Evolutionary conservation across 2,113 vertebrate species (phyloP).

Genomic region (Pseudois nayaur): DNA sequence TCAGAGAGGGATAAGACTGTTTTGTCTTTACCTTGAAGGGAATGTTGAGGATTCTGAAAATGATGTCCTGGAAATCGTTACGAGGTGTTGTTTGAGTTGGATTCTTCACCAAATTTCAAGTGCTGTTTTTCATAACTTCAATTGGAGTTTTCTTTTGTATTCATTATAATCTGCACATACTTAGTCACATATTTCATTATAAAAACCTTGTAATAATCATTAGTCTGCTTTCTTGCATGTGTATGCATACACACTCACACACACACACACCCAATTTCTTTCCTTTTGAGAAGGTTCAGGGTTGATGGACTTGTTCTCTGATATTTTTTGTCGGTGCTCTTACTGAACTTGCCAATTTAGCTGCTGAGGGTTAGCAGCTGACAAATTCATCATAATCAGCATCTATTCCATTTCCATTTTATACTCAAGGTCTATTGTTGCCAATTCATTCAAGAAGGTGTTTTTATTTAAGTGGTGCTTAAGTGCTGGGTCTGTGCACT

Average conservation of each 20-base stretch:
- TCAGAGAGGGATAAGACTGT: neutral
- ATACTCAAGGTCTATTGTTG: conserved; percentile 68
- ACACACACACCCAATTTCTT: neutral
- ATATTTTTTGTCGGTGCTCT: conserved; percentile 35
- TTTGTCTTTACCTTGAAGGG: neutral
- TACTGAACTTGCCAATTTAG: conserved; percentile 33
- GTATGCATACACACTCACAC: neutral
- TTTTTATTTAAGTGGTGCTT: conserved; percentile 66
- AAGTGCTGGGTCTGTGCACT: conserved; percentile 36
- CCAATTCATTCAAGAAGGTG: conserved; percentile 68
- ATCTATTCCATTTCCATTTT: conserved; percentile 67
- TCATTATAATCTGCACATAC: neutral
- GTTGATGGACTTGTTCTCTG: conserved; percentile 41
- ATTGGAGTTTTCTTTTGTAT: neutral
- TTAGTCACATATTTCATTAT: neutral
- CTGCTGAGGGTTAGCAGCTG: conserved; percentile 22
- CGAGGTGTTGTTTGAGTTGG: neutral
- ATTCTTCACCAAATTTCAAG: conserved; percentile 6
- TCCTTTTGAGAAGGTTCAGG: neutral
- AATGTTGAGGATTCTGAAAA: neutral
- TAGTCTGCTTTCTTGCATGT: neutral
- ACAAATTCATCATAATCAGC: conserved; percentile 62
- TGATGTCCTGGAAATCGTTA: neutral
- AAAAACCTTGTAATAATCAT: neutral
- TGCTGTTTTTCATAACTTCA: neutral